Conservation (phyloP, 2,797 vertebrate species). For the Craterocephalus amniculus region DNA sequence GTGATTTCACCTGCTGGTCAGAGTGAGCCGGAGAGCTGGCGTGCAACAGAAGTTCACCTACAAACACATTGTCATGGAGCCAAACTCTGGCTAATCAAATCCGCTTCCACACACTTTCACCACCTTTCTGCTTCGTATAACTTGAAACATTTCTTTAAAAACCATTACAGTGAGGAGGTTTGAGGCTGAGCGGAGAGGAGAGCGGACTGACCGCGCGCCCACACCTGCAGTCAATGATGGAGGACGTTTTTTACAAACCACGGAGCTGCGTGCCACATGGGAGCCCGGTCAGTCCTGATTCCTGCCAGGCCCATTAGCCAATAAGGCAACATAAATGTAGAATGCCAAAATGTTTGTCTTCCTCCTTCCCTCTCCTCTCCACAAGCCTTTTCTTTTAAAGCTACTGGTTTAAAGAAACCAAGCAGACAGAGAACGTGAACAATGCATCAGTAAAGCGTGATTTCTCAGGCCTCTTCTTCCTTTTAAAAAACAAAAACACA, state of each 20-base stretch:
- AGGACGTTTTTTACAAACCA: background rate
- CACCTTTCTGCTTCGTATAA: background rate
- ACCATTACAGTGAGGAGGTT: constrained; percentile 15
- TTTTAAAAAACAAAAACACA: constrained; percentile 24
- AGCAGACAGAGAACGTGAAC: constrained; percentile 42
- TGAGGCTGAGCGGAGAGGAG: constrained; percentile 49
- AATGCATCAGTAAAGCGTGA: constrained; percentile 59
- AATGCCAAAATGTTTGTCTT: constrained; percentile 73
- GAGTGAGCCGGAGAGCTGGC: constrained; percentile 35
- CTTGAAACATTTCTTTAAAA: background rate
- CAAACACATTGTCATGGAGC: constrained; percentile 59
- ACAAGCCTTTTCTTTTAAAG: constrained; percentile 67
- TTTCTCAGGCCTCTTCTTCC: constrained; percentile 45
- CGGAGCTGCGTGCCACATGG: constrained; percentile 1
- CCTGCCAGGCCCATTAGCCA: constrained; percentile 47
- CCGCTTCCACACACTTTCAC: background rate
- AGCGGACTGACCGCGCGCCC: constrained; percentile 29
- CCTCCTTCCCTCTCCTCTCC: constrained; percentile 44
- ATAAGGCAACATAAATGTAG: constrained; percentile 71
- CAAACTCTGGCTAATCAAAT: constrained; percentile 41
- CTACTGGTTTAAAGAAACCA: constrained; percentile 62
- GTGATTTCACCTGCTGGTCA: constrained; percentile 46
- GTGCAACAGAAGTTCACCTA: constrained; percentile 48
- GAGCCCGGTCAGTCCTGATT: constrained; percentile 36
- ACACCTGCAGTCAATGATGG: background rate